Evolutionary conservation across 2,888 invertebrate species (phyloP).

Genomic region (Mamestra brassicae): DNA sequence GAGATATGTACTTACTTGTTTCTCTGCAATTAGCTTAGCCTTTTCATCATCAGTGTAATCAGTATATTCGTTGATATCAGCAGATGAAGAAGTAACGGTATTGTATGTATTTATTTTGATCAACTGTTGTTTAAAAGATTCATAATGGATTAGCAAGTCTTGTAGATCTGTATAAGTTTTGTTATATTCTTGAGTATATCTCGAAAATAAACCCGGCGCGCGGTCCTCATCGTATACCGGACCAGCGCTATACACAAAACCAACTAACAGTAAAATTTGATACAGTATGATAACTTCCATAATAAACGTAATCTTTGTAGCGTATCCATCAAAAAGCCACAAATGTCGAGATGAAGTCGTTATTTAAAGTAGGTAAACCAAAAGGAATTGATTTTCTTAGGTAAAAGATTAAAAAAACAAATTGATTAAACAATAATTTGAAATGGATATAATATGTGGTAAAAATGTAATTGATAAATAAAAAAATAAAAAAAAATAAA

Average conservation of each 20-base stretch:
- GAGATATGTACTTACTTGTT: conserved; percentile 10
- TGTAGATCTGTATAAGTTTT: conserved; percentile 8
- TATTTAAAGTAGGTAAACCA: conserved; percentile 3
- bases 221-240: conserved; percentile 2
- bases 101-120: conserved; percentile 20
- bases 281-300: conserved; percentile 5
- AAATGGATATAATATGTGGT: not conserved
- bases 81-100: not conserved
- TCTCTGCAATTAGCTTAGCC: not conserved
- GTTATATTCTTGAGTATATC: conserved; percentile 11
- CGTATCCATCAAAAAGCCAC: conserved; percentile 1
- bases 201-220: conserved; percentile 3
- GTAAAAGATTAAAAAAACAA: not conserved
- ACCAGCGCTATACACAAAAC: not conserved
- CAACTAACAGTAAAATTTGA: conserved; percentile 3
- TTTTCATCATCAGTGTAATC: conserved; percentile 17
- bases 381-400: conserved; percentile 20
- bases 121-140: conserved; percentile 27
- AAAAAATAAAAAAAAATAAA: too few relatives aligned
- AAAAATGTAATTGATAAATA: not conserved
- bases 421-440: conserved; percentile 20
- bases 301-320: not conserved
- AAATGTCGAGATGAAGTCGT: conserved; percentile 1
- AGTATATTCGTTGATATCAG: conserved; percentile 22
- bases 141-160: conserved; percentile 20